These are phyloP conservation scores for Tetramorium simillimum DNA, from an alignment of 1,140 invertebrate genomes.

Conservation along the genomic window DNA sequence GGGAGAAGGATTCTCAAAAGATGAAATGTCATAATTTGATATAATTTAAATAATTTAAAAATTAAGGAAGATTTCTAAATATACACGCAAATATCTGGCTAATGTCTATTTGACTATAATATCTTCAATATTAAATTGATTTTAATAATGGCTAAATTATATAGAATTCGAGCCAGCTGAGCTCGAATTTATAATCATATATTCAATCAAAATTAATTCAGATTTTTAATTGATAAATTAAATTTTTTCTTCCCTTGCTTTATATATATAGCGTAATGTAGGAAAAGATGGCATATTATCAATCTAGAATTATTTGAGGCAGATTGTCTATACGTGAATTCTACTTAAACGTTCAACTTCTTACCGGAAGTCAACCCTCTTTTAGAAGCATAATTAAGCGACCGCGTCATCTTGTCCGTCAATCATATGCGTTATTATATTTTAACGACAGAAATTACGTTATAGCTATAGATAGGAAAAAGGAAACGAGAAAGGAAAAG, in stretches of 20 bases:
- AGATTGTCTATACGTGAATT: neutral
- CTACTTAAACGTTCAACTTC: neutral
- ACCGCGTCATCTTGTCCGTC: neutral
- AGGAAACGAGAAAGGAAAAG: neutral
- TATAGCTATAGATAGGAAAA: neutral
- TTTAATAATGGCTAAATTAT: neutral
- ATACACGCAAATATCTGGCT: too few relatives aligned
- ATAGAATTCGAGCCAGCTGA: neutral
- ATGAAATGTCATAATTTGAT: neutral
- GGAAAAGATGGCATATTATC: neutral
- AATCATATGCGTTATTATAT: constrained; percentile 5
- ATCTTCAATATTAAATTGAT: neutral
- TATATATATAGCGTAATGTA: constrained; percentile 8
- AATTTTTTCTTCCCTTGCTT: neutral
- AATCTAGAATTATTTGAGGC: neutral
- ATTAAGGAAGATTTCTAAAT: neutral
- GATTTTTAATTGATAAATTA: neutral
- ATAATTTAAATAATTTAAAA: neutral
- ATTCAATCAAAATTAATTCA: neutral
- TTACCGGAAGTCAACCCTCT: neutral
- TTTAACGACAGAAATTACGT: neutral
- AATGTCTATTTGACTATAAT: neutral
- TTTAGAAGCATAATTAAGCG: constrained; percentile 28
- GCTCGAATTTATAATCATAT: neutral
- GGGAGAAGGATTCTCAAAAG: neutral